Conservation (phyloP, 2,113 vertebrate species). For the Neoarius graeffei region DNA sequence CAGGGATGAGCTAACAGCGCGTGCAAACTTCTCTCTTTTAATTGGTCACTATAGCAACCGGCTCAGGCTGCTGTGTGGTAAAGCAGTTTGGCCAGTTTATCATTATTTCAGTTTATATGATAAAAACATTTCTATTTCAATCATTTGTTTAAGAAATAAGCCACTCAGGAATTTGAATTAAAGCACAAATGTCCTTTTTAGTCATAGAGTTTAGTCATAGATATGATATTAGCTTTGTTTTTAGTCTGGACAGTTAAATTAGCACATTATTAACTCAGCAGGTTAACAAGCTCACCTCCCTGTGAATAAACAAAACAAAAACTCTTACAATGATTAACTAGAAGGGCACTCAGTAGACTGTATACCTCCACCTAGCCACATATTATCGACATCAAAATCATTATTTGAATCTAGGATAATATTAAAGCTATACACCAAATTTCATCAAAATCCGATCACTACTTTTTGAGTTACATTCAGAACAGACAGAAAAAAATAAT, state of each 20-base stretch:
- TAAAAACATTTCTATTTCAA: neutral
- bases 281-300: neutral
- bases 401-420: too few species aligned
- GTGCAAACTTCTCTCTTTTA: slow-evolving; percentile 10
- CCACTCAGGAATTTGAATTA: neutral
- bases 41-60: slow-evolving; percentile 16
- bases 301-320: neutral
- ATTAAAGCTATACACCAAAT: too few species aligned
- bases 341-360: too few species aligned
- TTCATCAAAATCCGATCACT: too few species aligned
- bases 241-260: neutral
- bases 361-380: too few species aligned
- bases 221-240: neutral
- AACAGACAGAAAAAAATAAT: too few species aligned
- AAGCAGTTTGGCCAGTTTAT: neutral
- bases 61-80: neutral
- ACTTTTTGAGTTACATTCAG: too few species aligned
- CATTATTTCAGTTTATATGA: neutral
- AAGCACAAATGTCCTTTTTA: neutral
- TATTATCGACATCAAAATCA: too few species aligned
- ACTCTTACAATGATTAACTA: too few species aligned
- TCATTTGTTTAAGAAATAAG: neutral
- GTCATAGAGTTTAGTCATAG: neutral
- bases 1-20: neutral
- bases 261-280: neutral